phyloP scores from a whole-genome alignment of 2,888 invertebrate genomes.

The Apeira syringaria region DNA sequence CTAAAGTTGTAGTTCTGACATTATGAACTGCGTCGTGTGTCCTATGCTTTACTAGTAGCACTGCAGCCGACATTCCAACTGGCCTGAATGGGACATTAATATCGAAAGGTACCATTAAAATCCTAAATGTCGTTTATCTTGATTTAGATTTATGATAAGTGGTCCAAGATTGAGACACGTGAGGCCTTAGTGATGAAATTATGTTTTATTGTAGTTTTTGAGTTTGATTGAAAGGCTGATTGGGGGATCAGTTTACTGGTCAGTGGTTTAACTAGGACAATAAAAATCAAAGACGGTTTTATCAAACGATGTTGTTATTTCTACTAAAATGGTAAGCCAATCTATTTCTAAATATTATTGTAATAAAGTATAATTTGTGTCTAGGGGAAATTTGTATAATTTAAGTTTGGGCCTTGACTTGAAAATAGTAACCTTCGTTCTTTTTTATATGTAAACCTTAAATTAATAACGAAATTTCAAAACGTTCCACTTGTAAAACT shows the following conservation, averaged over 20 bases:
- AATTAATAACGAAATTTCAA: too few relatives aligned
- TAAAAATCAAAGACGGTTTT: neutral
- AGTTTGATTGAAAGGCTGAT: constrained; percentile 7
- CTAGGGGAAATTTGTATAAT: too few relatives aligned
- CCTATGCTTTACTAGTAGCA: constrained; percentile 7
- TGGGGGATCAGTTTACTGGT: constrained; percentile 2
- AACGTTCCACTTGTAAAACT: too few relatives aligned
- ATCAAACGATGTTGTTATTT: too few relatives aligned
- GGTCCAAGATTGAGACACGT: constrained; percentile 67
- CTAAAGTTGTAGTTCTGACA: too few relatives aligned
- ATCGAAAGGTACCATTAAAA: constrained; percentile 70
- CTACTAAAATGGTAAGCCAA: too few relatives aligned
- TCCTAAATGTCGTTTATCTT: constrained; percentile 76
- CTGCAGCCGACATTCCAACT: constrained; percentile 41
- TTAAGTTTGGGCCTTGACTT: too few relatives aligned
- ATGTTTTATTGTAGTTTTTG: constrained; percentile 32
- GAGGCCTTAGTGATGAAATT: constrained; percentile 38
- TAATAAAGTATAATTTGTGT: too few relatives aligned
- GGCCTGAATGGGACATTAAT: constrained; percentile 63
- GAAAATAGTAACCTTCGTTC: too few relatives aligned
- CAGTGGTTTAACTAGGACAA: neutral
- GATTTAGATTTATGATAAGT: constrained; percentile 79
- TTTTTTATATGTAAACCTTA: too few relatives aligned
- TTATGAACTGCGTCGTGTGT: too few relatives aligned
- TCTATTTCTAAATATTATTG: too few relatives aligned